A percentile compares a stretch with the other conserved stretches of the same genome.
Evolutionary conservation across 1,140 invertebrate species (phyloP).

Genomic region (Drosophila yakuba): DNA sequence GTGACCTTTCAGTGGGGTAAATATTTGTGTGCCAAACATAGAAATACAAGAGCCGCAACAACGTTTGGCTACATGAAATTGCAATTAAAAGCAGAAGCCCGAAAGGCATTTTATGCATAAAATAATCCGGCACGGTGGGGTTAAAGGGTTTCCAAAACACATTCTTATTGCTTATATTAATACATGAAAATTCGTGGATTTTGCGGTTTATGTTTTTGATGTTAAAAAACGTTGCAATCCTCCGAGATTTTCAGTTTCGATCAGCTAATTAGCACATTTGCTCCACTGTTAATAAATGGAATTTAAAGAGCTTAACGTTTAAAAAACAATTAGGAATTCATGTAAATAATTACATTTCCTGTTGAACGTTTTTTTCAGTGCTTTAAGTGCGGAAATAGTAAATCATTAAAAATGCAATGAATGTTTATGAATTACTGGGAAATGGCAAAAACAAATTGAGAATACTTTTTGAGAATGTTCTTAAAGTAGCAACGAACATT

Average conservation of each 20-base stretch:
- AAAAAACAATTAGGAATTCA: conserved; percentile 37
- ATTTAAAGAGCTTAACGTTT: conserved; percentile 16
- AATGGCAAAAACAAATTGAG: background rate
- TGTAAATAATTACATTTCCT: conserved; percentile 36
- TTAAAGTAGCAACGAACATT: background rate
- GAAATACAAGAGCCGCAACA: conserved; percentile 26
- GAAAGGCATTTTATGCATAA: conserved; percentile 47
- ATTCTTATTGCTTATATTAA: background rate
- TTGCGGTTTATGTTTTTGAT: too few relatives aligned
- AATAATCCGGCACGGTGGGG: conserved; percentile 11
- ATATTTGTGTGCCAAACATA: conserved; percentile 28
- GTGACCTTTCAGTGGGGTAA: conserved; percentile 31
- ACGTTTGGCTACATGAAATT: conserved; percentile 48
- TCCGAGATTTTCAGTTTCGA: too few relatives aligned
- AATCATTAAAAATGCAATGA: background rate
- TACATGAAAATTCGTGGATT: background rate
- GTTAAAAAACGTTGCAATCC: background rate
- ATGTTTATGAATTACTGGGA: background rate
- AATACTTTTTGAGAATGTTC: background rate
- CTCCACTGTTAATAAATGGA: background rate
- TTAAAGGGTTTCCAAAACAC: background rate
- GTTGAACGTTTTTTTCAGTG: background rate
- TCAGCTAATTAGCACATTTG: background rate
- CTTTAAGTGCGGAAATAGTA: conserved; percentile 14
- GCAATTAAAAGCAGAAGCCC: conserved; percentile 59